phyloP scores from a whole-genome alignment of 2,113 vertebrate genomes.

The Myotis brandtii region DNA sequence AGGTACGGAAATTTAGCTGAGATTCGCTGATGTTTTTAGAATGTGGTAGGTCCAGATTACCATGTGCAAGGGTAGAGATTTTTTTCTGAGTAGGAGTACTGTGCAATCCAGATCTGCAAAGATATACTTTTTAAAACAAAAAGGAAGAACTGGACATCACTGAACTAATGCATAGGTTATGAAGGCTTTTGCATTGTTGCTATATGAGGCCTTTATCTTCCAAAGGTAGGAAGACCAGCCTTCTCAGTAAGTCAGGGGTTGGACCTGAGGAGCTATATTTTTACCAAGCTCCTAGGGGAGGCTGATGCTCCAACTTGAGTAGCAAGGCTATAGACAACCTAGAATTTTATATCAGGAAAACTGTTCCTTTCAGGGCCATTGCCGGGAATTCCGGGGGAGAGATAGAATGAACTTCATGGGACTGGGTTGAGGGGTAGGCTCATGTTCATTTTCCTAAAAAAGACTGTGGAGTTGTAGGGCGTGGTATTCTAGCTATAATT shows the following conservation, averaged over 20 bases:
- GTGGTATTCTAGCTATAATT: not conserved
- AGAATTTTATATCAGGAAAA: not conserved
- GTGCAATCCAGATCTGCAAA: slow-evolving; percentile 75
- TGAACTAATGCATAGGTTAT: not conserved
- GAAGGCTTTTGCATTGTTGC: not conserved
- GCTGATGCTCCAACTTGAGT: not conserved
- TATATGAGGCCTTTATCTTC: not conserved
- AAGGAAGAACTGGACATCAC: not conserved
- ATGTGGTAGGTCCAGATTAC: slow-evolving; percentile 57
- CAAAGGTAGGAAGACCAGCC: not conserved
- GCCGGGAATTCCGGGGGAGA: not conserved
- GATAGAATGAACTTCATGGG: not conserved
- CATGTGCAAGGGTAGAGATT: slow-evolving; percentile 64
- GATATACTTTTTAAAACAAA: slow-evolving; percentile 53
- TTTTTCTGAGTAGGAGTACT: slow-evolving; percentile 51
- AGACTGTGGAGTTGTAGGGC: not conserved
- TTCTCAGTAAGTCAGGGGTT: not conserved
- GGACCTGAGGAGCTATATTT: not conserved
- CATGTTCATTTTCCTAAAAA: not conserved
- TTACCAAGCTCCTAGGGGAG: not conserved
- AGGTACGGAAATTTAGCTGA: slow-evolving; percentile 82
- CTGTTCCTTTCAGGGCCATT: not conserved
- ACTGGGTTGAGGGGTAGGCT: fast-evolving
- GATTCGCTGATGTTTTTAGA: slow-evolving; percentile 76
- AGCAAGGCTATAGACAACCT: not conserved